phyloP scores from a whole-genome alignment of 2,113 vertebrate genomes.

The Nannospalax galili region DNA sequence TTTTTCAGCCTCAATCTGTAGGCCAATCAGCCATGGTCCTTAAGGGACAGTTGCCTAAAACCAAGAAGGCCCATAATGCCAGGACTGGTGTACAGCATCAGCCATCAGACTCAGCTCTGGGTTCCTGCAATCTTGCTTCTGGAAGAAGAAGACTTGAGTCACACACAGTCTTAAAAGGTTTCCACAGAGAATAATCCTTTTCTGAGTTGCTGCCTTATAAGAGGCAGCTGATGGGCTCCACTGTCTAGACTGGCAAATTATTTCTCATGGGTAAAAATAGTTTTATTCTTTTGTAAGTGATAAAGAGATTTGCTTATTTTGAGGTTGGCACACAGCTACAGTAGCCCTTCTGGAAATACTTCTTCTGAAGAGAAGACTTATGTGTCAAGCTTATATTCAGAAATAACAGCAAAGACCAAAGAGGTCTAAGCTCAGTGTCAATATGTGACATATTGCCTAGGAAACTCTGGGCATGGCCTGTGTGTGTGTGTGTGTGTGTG shows the following conservation, averaged over 20 bases:
- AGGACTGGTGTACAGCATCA: conserved; percentile 34
- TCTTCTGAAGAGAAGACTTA: conserved; percentile 23
- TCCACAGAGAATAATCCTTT: conserved; percentile 57
- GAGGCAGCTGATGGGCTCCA: conserved; percentile 9
- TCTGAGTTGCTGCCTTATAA: conserved; percentile 53
- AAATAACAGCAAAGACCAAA: conserved; percentile 33
- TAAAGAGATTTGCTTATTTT: conserved; percentile 59
- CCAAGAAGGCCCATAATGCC: conserved; percentile 14
- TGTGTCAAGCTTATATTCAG: conserved; percentile 50
- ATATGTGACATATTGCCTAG: conserved; percentile 30
- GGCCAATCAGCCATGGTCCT: background rate
- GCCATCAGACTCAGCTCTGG: background rate
- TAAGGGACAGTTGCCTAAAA: background rate
- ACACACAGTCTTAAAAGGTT: conserved; percentile 11
- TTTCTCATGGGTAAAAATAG: conserved; percentile 61
- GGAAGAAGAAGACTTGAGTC: conserved; percentile 43
- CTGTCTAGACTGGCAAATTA: conserved; percentile 70
- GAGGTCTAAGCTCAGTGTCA: conserved; percentile 36
- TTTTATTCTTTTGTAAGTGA: background rate
- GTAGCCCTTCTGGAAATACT: conserved; percentile 52
- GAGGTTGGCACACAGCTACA: conserved; percentile 6
- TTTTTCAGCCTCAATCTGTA: background rate
- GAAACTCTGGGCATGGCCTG: background rate
- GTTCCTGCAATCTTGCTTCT: conserved; percentile 55
- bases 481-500: background rate